These are phyloP conservation scores for Psilanteris sp. DNA, from an alignment of 1,140 invertebrate species.

Conservation along the genomic window DNA sequence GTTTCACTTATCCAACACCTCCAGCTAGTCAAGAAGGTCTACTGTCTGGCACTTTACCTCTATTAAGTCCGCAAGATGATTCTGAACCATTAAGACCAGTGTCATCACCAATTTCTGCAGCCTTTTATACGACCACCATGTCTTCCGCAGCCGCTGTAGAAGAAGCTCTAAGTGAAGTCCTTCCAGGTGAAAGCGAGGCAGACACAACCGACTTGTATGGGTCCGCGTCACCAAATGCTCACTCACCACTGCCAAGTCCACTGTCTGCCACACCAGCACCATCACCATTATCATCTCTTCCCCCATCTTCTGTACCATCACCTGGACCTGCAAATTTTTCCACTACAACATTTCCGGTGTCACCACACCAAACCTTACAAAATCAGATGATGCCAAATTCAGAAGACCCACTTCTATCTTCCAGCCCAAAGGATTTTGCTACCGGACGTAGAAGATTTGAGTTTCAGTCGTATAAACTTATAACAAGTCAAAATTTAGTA, in stretches of 20 bases:
- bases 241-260: conserved; percentile 83
- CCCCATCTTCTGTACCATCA: conserved; percentile 81
- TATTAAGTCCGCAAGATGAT: conserved; percentile 80
- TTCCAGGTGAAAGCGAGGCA: conserved; percentile 86
- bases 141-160: conserved; percentile 91
- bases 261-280: conserved; percentile 83
- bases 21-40: conserved; percentile 90
- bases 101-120: conserved; percentile 87
- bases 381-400: conserved; percentile 91
- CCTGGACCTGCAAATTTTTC: conserved; percentile 80
- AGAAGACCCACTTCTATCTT: conserved; percentile 89
- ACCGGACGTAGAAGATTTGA: conserved; percentile 82
- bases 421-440: conserved; percentile 88
- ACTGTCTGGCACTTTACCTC: conserved; percentile 78
- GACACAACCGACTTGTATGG: conserved; percentile 83
- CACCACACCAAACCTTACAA: conserved; percentile 82
- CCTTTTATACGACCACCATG: conserved; percentile 92
- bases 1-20: conserved; percentile 89
- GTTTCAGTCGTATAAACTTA: conserved; percentile 83
- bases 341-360: conserved; percentile 78
- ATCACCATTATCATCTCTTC: conserved; percentile 81
- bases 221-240: conserved; percentile 80
- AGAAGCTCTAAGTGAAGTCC: conserved; percentile 88
- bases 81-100: conserved; percentile 83
- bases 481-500: conserved; percentile 82